These are phyloP conservation scores for Jordanella pulchra DNA, from an alignment of 2,797 vertebrate species.

Conservation along the genomic window DNA sequence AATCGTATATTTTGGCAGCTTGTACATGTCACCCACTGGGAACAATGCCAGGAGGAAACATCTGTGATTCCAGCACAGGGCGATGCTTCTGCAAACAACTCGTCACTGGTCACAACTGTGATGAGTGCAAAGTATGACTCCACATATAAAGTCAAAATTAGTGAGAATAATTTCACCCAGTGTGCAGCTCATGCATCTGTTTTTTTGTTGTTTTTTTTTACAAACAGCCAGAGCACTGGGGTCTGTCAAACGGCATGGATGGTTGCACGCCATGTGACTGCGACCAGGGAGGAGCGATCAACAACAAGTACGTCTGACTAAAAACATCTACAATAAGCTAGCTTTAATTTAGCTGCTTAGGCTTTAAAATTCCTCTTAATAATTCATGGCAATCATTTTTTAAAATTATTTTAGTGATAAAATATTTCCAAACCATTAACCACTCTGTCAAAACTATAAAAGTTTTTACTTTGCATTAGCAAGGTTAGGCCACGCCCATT, in stretches of 20 bases:
- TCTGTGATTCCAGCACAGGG: constrained; percentile 87
- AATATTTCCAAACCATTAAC: neutral
- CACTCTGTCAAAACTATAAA: neutral
- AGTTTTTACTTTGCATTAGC: neutral
- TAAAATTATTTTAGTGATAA: neutral
- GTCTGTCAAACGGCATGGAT: constrained; percentile 91
- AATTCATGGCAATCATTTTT: neutral
- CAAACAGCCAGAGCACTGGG: constrained; percentile 91
- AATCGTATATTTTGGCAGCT: constrained; percentile 73
- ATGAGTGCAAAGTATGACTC: constrained; percentile 87
- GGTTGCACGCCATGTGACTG: constrained; percentile 95
- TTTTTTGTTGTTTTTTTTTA: constrained; percentile 1
- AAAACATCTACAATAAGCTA: neutral
- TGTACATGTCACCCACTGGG: constrained; percentile 91
- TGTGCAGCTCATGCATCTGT: neutral
- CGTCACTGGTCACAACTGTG: constrained; percentile 87
- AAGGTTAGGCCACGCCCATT: neutral
- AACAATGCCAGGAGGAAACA: constrained; percentile 86
- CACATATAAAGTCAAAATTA: neutral
- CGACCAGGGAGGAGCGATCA: constrained; percentile 87
- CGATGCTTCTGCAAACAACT: constrained; percentile 94
- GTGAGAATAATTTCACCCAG: neutral
- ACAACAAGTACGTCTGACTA: constrained; percentile 82
- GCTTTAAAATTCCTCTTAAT: neutral
- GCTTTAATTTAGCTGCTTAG: neutral